These are phyloP conservation scores for Argyra leucocephala DNA, from an alignment of 2,888 invertebrate species.

Conservation along the genomic window DNA sequence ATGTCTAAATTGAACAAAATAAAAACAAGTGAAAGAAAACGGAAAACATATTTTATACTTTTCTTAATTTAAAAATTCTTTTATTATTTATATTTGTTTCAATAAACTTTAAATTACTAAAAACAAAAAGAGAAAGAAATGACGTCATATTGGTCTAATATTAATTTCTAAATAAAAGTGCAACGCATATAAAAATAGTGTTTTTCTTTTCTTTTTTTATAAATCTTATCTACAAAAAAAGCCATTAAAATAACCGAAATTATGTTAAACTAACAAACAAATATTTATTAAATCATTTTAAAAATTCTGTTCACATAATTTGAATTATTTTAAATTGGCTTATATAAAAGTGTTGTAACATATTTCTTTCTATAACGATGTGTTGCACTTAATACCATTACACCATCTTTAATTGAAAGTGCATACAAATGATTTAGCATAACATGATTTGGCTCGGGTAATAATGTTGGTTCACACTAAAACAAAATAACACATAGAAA, in stretches of 20 bases:
- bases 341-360: conserved; percentile 95
- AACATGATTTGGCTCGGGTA: conserved; percentile 99
- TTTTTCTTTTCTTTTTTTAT: no score
- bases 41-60: no score
- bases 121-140: no score
- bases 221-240: not conserved
- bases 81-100: no score
- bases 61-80: no score
- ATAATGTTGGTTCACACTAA: conserved; percentile 93
- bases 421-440: conserved; percentile 99
- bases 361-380: conserved; percentile 98
- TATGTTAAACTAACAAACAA: not conserved
- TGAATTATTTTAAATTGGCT: conserved; percentile 66
- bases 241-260: not conserved
- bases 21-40: no score
- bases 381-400: conserved; percentile 98
- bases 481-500: conserved; percentile 34
- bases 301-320: not conserved
- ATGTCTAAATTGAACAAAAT: no score
- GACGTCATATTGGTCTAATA: no score
- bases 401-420: conserved; percentile 98
- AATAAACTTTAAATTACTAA: no score
- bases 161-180: not conserved
- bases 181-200: conserved; percentile 3
- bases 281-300: not conserved